A percentile compares a stretch with the other conserved stretches of the same genome.
These are phyloP conservation scores for Linnaemya tessellans DNA, from an alignment of 2,888 invertebrate genomes.

Conservation along the genomic window DNA sequence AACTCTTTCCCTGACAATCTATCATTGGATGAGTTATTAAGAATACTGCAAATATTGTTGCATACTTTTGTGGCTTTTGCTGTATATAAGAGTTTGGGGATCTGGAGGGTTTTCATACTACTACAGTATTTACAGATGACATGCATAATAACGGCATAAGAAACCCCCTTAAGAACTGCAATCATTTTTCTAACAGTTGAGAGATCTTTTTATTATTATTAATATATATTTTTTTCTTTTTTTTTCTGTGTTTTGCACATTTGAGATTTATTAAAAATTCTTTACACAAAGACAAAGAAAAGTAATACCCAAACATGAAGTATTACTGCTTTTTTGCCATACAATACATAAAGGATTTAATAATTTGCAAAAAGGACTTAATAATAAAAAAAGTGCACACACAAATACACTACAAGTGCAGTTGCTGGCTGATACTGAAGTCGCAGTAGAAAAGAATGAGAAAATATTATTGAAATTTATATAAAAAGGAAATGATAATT, in stretches of 20 bases:
- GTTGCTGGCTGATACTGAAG: conserved; percentile 28
- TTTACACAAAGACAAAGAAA: conserved; percentile 75
- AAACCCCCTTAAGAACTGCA: conserved; percentile 73
- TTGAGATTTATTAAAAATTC: conserved; percentile 83
- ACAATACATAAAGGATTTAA: conserved; percentile 71
- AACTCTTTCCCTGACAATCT: conserved; percentile 25
- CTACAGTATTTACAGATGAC: conserved; percentile 54
- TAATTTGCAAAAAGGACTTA: conserved; percentile 72
- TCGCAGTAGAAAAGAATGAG: conserved; percentile 45
- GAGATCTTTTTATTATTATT: conserved; percentile 66
- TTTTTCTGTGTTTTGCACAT: conserved; percentile 77
- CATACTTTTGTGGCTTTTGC: conserved; percentile 73
- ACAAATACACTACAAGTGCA: conserved; percentile 56
- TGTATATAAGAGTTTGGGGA: conserved; percentile 56
- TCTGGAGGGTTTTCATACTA: conserved; percentile 55
- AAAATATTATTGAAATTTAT: conserved; percentile 63
- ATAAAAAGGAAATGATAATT: conserved; percentile 67
- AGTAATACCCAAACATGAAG: conserved; percentile 72
- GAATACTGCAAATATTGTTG: conserved; percentile 74
- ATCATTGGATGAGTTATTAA: conserved; percentile 71
- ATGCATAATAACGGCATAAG: conserved; percentile 69
- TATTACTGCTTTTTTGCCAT: conserved; percentile 63
- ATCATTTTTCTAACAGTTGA: conserved; percentile 70
- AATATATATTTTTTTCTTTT: conserved; percentile 59
- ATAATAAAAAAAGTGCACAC: conserved; percentile 51